Conservation (phyloP, 1,140 invertebrate species). For the Portunus trituberculatus region DNA sequence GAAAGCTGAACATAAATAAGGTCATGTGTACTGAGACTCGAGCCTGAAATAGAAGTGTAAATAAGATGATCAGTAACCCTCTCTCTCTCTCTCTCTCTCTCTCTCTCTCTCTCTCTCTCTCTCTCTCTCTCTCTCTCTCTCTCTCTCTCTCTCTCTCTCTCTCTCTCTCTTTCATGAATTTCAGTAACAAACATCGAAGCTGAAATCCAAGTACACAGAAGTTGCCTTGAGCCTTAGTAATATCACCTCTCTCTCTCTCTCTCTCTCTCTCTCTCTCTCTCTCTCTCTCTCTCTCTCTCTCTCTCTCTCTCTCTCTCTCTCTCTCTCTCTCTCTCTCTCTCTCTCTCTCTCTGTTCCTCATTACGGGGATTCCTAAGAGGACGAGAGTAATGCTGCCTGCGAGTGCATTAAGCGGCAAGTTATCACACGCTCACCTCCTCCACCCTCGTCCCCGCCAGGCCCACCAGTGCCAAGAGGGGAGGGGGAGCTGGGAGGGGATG, state of each 20-base stretch:
- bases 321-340: conserved; percentile 34
- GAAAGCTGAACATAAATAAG: no score
- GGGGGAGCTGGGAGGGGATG: no score
- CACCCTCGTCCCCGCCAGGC: no score
- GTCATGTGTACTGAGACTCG: no score
- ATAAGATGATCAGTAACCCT: neutral
- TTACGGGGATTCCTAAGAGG: neutral
- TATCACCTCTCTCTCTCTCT: conserved; percentile 20
- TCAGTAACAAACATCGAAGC: no score
- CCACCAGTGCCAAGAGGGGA: no score
- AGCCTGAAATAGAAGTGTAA: no score
- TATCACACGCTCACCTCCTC: neutral
- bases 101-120: conserved; percentile 17
- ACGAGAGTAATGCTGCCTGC: conserved; percentile 11
- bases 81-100: conserved; percentile 20
- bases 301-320: conserved; percentile 27
- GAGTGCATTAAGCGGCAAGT: conserved; percentile 3
- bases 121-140: conserved; percentile 17
- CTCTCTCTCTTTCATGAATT: conserved; percentile 32
- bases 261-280: conserved; percentile 20
- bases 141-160: conserved; percentile 23
- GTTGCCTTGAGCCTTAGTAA: no score
- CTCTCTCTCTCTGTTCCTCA: neutral
- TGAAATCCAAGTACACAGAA: no score
- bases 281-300: neutral